phyloP scores from a whole-genome alignment of 2,113 vertebrate species.

The Nasalis larvatus region DNA sequence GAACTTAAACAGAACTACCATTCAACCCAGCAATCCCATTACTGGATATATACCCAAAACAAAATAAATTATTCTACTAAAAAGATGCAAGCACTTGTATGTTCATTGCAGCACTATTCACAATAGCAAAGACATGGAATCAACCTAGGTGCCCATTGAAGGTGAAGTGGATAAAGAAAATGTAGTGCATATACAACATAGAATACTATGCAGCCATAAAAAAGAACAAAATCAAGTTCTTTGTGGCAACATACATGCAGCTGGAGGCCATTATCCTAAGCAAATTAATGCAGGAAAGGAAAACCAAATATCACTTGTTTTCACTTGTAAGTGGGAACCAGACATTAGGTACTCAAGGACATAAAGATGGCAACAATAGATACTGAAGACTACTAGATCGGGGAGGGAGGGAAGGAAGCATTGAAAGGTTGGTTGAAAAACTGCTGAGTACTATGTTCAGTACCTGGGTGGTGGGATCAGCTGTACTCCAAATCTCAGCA shows the following conservation, averaged over 20 bases:
- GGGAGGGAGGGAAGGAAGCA: no score
- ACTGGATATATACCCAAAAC: not conserved
- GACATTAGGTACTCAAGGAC: no score
- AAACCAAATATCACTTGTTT: no score
- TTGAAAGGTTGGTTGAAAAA: no score
- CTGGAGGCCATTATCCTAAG: not conserved
- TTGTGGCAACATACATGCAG: not conserved
- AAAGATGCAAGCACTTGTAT: not conserved
- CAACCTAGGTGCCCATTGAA: not conserved
- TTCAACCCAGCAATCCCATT: not conserved
- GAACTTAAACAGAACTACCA: not conserved
- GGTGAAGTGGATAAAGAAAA: not conserved
- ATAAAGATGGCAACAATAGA: no score
- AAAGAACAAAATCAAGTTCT: not conserved
- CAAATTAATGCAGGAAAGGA: no score
- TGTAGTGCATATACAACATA: not conserved
- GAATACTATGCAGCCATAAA: not conserved
- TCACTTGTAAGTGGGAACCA: no score
- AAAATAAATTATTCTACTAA: not conserved
- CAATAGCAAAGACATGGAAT: not conserved
- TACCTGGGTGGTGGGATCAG: no score
- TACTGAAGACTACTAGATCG: no score
- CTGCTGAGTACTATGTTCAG: no score
- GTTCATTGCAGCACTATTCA: not conserved
- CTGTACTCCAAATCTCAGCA: no score